A percentile compares a stretch with the other conserved stretches of the same genome.
Conservation (phyloP, 2,797 vertebrate species). For the Eupleurogrammus muticus region DNA sequence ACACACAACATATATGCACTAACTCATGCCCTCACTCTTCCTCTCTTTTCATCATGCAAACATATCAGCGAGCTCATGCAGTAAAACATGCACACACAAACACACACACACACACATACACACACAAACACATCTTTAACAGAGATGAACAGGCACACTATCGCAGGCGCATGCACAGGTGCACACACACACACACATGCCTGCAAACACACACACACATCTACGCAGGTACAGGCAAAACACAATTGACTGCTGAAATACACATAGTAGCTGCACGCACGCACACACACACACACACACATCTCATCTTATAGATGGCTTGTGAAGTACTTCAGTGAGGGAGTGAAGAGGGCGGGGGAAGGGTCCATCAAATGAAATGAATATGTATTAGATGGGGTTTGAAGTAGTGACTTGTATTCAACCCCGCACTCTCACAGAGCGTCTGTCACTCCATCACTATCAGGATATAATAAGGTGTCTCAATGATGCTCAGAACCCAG, state of each 20-base stretch:
- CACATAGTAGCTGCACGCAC: conserved; percentile 10
- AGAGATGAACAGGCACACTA: conserved; percentile 27
- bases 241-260: conserved; percentile 4
- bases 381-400: conserved; percentile 75
- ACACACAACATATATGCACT: not conserved
- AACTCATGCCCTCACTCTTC: not conserved
- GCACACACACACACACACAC: conserved; percentile 19
- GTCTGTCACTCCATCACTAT: conserved; percentile 73
- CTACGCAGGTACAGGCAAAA: conserved; percentile 26
- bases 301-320: conserved; percentile 54
- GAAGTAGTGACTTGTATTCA: conserved; percentile 74
- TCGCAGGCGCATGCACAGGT: conserved; percentile 13
- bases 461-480: conserved; percentile 75
- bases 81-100: conserved; percentile 10
- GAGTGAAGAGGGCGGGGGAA: conserved; percentile 57
- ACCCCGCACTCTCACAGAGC: conserved; percentile 57
- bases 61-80: not conserved
- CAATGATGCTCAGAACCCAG: conserved; percentile 65
- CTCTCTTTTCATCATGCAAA: not conserved
- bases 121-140: not conserved
- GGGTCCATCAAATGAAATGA: conserved; percentile 79
- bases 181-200: conserved; percentile 22
- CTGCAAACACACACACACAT: conserved; percentile 2
- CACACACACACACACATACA: conserved; percentile 10
- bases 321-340: conserved; percentile 49